Conservation (phyloP, 1,140 invertebrate species). For the Vanessa atalanta region DNA sequence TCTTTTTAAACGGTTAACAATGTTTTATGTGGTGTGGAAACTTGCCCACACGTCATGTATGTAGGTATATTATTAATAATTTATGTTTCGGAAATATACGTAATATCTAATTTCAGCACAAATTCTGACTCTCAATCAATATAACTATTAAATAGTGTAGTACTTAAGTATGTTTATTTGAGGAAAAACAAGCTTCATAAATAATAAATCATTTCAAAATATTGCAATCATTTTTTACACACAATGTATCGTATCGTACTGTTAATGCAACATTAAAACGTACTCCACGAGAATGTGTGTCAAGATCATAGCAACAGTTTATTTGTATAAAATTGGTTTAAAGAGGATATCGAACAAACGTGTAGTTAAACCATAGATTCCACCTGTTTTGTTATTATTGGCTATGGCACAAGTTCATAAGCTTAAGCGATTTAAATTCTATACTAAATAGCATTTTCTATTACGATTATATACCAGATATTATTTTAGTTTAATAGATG, state of each 20-base stretch:
- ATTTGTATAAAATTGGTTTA: slow-evolving; percentile 1
- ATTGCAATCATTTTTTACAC: too few relatives aligned
- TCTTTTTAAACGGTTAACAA: slow-evolving; percentile 16
- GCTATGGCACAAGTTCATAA: not conserved
- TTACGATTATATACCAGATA: too few relatives aligned
- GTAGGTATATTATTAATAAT: not conserved
- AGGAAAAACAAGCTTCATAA: too few relatives aligned
- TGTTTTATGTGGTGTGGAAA: slow-evolving; percentile 19
- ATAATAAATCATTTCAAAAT: too few relatives aligned
- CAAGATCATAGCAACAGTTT: slow-evolving; percentile 3
- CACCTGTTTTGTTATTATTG: slow-evolving; percentile 21
- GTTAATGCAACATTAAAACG: too few relatives aligned
- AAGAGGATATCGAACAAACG: not conserved
- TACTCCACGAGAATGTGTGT: not conserved
- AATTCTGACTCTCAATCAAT: too few relatives aligned
- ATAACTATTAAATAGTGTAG: too few relatives aligned
- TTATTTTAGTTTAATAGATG: too few relatives aligned
- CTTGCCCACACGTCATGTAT: not conserved
- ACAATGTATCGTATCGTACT: too few relatives aligned
- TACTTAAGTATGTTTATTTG: too few relatives aligned
- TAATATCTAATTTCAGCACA: too few relatives aligned
- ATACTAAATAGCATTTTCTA: too few relatives aligned
- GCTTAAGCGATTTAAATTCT: not conserved
- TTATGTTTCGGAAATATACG: not conserved
- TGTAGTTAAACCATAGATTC: slow-evolving; percentile 6